These are phyloP conservation scores for Oscheius onirici DNA, from an alignment of 2,888 invertebrate species.

Conservation along the genomic window DNA sequence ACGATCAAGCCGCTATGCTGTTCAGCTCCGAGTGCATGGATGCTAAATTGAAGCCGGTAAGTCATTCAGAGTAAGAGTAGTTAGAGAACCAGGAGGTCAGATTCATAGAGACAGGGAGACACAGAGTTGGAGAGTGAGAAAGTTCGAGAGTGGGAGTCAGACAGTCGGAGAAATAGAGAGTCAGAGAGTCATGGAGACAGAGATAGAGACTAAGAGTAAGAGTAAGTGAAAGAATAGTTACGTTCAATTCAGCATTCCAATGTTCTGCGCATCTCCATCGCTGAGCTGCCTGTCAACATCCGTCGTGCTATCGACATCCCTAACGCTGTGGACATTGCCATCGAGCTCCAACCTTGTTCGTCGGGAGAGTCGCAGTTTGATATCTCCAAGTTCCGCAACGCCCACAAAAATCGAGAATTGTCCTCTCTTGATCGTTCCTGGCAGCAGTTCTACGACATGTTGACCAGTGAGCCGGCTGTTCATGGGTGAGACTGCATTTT, in stretches of 20 bases:
- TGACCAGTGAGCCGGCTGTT: constrained; percentile 28
- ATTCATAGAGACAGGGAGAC: no score
- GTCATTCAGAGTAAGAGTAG: no score
- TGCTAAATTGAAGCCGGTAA: constrained; percentile 21
- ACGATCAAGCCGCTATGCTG: constrained; percentile 13
- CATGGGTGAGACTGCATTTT: background rate
- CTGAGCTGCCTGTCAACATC: background rate
- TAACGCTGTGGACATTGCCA: background rate
- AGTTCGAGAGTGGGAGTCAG: no score
- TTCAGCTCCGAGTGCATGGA: constrained; percentile 5
- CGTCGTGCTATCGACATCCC: background rate
- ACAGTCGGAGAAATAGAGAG: no score
- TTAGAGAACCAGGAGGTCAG: no score
- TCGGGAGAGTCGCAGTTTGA: constrained; percentile 12
- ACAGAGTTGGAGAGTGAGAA: no score
- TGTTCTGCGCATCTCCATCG: background rate
- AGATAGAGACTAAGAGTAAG: no score
- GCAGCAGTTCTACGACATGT: constrained; percentile 27
- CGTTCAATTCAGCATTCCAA: background rate
- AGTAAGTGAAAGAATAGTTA: no score
- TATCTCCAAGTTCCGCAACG: background rate
- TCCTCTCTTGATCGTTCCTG: background rate
- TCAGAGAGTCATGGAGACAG: no score
- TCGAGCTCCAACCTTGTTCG: background rate
- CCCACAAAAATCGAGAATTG: constrained; percentile 20